Conservation (phyloP, 53 echinoderm and acorn worm species). For the Crossaster papposus region DNA sequence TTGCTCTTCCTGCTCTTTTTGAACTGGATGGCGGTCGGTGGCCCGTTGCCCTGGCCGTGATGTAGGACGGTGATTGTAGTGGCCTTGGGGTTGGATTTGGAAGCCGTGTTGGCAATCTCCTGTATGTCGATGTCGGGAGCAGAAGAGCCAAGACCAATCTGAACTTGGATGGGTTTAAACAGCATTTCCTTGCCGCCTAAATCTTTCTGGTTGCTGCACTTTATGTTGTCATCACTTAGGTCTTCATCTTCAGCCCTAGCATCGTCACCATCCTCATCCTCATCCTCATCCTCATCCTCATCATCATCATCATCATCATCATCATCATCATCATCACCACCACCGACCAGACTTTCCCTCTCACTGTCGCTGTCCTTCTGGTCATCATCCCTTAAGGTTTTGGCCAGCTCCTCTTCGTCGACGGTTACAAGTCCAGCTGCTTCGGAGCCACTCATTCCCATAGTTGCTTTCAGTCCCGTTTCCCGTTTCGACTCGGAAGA, state of each 20-base stretch:
- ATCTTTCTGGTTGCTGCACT: not conserved
- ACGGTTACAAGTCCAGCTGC: slow-evolving; percentile 19
- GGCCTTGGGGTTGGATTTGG: slow-evolving; percentile 83
- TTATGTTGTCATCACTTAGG: not conserved
- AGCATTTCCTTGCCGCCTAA: not conserved
- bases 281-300: not conserved
- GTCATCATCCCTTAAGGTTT: slow-evolving; percentile 23
- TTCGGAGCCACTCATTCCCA: not conserved
- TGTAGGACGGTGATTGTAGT: slow-evolving; percentile 89
- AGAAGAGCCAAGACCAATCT: slow-evolving; percentile 15
- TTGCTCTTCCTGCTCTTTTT: slow-evolving; percentile 84
- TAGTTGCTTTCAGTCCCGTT: not conserved
- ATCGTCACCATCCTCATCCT: not conserved
- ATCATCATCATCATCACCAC: no score
- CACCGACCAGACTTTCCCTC: no score
- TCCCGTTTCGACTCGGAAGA: not conserved
- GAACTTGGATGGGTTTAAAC: slow-evolving; percentile 16
- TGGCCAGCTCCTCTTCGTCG: slow-evolving; percentile 33
- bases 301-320: not conserved
- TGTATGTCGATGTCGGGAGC: slow-evolving; percentile 65
- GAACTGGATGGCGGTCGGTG: slow-evolving; percentile 84
- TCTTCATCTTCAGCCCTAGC: slow-evolving; percentile 18
- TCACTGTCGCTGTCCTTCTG: slow-evolving; percentile 22
- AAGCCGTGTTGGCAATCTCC: slow-evolving; percentile 78
- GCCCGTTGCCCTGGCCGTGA: slow-evolving; percentile 68